Evolutionary conservation across 2,113 vertebrate genomes (phyloP), one percentile per base, ranked within the genome.

Genomic region (Chinchilla lanigera): DNA sequence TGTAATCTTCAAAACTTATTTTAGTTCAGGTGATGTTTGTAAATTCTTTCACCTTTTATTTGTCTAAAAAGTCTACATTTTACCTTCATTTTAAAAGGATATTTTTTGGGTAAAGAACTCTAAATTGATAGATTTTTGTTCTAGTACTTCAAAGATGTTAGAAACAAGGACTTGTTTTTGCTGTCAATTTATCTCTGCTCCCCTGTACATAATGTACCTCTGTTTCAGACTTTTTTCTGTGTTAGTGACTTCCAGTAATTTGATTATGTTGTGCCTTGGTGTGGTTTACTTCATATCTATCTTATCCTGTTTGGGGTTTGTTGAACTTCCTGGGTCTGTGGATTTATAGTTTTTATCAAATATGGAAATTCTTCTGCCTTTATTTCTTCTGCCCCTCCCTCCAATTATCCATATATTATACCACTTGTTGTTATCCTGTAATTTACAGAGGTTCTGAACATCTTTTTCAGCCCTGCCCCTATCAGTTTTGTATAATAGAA

Each of bases 291-390:
- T 85, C 65, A 19, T 88, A 33, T 67, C 80, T 89, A 85, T 93
- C 54, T 94, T 96, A 94, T 87, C 60, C 50, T 73, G 30, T 16
- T 83, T 88, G 52, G 41, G 71, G 13, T 28, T 94, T 93, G 26
- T 89, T 90, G 89, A 84, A 75, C 63, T 95, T 93, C 58, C 93
- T 86, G 50, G 44, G 33, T 80, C 54, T 84, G 13, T 93, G 47
- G 54, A 83, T 60, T 95, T 97, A 81, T 17, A 41, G 50, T 81
- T 94, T 94, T 92, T 47, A 80, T 87, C 78, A 90, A 91, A 82
- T 84, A 83, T 10, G 58, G 47, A 84, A 82, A 84, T 2, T 44
- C 44, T 93, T 87, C 24, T 73, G 54, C 73, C 13, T 22, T 89
- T n/a, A 71, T 94, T 91, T 80, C n/a, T 90, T 93, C 35, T 90